Conservation (phyloP, 2,888 invertebrate species). For the Bombylius major region DNA sequence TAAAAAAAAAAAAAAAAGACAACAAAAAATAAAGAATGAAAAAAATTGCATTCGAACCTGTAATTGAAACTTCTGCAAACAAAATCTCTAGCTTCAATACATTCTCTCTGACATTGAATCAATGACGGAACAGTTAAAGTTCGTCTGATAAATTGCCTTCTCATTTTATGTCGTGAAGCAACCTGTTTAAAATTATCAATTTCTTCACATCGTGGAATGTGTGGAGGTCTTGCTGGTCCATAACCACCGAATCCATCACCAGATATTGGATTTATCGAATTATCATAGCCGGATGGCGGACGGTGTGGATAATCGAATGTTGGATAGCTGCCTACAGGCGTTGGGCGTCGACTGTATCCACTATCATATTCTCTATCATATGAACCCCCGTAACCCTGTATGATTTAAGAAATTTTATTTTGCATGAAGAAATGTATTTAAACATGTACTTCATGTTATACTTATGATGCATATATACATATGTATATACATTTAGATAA, state of each 20-base stretch:
- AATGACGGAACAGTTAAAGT: conserved; percentile 60
- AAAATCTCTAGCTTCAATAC: conserved; percentile 70
- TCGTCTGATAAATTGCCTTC: conserved; percentile 62
- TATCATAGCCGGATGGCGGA: conserved; percentile 28
- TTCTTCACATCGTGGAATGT: conserved; percentile 58
- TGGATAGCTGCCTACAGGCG: conserved; percentile 22
- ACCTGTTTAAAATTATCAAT: conserved; percentile 72
- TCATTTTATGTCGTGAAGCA: conserved; percentile 62
- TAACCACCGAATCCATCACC: conserved; percentile 32
- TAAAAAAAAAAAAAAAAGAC: background rate
- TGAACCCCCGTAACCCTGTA: conserved; percentile 15
- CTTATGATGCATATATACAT: no score
- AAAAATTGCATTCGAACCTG: conserved; percentile 39
- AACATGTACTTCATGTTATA: no score
- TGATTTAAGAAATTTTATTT: background rate
- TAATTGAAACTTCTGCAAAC: conserved; percentile 79
- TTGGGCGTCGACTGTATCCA: conserved; percentile 24
- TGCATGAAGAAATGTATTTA: background rate
- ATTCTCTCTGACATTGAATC: conserved; percentile 72
- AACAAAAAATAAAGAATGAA: background rate
- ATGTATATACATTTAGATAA: no score
- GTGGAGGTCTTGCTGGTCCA: conserved; percentile 34
- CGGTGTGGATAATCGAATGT: conserved; percentile 31
- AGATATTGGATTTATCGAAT: conserved; percentile 29
- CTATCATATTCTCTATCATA: conserved; percentile 32